These are phyloP conservation scores for Scrobipalpa costella DNA, from an alignment of 2,888 invertebrate genomes.

Conservation along the genomic window DNA sequence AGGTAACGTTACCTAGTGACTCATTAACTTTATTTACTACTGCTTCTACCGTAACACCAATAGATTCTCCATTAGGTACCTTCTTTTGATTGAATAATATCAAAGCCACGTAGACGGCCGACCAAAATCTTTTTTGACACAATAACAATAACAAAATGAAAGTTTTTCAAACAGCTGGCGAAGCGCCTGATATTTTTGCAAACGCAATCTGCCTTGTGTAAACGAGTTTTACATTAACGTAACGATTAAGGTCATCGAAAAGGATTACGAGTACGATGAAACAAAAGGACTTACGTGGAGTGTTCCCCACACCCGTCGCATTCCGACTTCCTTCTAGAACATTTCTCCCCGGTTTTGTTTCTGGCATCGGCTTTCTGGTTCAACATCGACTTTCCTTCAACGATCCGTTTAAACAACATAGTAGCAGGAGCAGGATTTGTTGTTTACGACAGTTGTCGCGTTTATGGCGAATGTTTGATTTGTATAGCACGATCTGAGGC, in stretches of 20 bases:
- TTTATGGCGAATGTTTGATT: conserved; percentile 73
- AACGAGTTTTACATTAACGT: neutral
- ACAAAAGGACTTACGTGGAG: conserved; percentile 65
- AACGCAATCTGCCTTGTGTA: neutral
- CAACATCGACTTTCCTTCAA: conserved; percentile 80
- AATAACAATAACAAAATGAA: neutral
- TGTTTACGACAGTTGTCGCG: conserved; percentile 75
- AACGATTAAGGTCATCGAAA: conserved; percentile 17
- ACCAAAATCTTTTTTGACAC: neutral
- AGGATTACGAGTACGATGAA: neutral
- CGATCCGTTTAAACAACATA: conserved; percentile 82
- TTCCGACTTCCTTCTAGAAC: conserved; percentile 75
- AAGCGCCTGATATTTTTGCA: conserved; percentile 15
- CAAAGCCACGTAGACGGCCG: too few species aligned
- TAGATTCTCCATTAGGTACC: too few species aligned
- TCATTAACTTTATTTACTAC: too few species aligned
- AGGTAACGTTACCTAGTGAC: too few species aligned
- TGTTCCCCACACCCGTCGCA: conserved; percentile 74
- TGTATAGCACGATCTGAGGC: conserved; percentile 65
- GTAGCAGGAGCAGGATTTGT: conserved; percentile 73
- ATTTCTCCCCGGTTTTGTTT: conserved; percentile 64
- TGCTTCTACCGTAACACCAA: too few species aligned
- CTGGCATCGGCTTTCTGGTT: conserved; percentile 55
- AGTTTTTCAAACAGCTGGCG: conserved; percentile 7
- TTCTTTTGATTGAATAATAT: too few species aligned